Conservation (phyloP, 2,888 invertebrate genomes). For the Tetragonisca angustula region DNA sequence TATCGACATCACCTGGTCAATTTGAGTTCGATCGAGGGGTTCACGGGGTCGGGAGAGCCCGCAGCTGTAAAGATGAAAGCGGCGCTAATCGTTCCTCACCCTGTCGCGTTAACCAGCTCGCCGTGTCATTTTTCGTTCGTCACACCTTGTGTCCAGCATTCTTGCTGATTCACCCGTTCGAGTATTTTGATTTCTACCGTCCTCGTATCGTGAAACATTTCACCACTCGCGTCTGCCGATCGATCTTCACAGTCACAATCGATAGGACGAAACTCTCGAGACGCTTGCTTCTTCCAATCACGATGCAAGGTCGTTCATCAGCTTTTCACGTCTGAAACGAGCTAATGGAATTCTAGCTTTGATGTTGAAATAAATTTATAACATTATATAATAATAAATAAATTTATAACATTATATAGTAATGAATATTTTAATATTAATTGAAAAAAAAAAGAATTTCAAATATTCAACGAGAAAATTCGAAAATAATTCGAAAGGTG, state of each 20-base stretch:
- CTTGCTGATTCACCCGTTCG: slow-evolving; percentile 45
- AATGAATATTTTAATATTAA: too few relatives aligned
- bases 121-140: slow-evolving; percentile 56
- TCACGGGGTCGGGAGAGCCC: slow-evolving; percentile 11
- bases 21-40: slow-evolving; percentile 37
- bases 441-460: not conserved
- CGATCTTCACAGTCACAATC: slow-evolving; percentile 4
- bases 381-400: too few relatives aligned
- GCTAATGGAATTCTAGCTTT: too few relatives aligned
- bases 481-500: not conserved
- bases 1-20: slow-evolving; percentile 53
- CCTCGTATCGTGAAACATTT: slow-evolving; percentile 21
- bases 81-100: slow-evolving; percentile 46
- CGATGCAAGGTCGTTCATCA: not conserved
- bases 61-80: slow-evolving; percentile 55
- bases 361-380: too few relatives aligned
- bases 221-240: slow-evolving; percentile 24
- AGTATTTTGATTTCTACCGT: slow-evolving; percentile 35
- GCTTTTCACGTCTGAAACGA: not conserved
- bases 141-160: slow-evolving; percentile 46
- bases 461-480: not conserved
- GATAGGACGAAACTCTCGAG: not conserved
- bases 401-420: too few relatives aligned
- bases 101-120: slow-evolving; percentile 50
- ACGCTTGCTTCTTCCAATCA: not conserved